phyloP scores from a whole-genome alignment of 2,113 vertebrate species.

The Otolemur garnettii region DNA sequence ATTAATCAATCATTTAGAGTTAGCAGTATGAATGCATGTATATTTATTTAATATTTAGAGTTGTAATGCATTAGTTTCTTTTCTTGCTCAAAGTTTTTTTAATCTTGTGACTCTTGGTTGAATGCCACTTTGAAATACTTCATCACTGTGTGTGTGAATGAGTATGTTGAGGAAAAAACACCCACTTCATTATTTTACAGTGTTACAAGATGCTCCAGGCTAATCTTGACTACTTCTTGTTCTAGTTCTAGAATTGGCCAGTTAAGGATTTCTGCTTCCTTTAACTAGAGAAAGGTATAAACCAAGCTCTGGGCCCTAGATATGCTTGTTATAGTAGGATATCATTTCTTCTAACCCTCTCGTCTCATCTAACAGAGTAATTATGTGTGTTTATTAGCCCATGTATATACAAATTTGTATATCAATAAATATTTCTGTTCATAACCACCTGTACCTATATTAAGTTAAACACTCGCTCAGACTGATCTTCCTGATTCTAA shows the following conservation, averaged over 20 bases:
- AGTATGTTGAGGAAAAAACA: too few species aligned
- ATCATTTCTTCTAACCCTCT: background rate
- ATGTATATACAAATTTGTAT: background rate
- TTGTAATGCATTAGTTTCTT: background rate
- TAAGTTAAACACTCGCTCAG: background rate
- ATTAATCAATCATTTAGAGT: background rate
- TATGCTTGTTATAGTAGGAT: background rate
- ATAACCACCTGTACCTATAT: background rate
- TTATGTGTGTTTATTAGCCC: background rate
- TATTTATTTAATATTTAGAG: background rate
- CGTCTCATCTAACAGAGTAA: background rate
- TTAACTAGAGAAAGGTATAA: background rate
- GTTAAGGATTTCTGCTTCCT: background rate
- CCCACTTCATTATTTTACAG: background rate
- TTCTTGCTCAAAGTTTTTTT: background rate
- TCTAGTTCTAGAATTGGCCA: background rate
- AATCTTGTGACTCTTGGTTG: background rate
- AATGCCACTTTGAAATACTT: background rate
- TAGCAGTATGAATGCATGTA: background rate
- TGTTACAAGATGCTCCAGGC: background rate
- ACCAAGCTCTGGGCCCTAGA: background rate
- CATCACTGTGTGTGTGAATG: background rate
- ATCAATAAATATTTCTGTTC: background rate
- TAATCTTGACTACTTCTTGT: background rate
- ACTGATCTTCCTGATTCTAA: background rate